Base-by-base conservation (phyloP, 2,888 invertebrate genomes). In the Zygaena filipendulae region DNA sequence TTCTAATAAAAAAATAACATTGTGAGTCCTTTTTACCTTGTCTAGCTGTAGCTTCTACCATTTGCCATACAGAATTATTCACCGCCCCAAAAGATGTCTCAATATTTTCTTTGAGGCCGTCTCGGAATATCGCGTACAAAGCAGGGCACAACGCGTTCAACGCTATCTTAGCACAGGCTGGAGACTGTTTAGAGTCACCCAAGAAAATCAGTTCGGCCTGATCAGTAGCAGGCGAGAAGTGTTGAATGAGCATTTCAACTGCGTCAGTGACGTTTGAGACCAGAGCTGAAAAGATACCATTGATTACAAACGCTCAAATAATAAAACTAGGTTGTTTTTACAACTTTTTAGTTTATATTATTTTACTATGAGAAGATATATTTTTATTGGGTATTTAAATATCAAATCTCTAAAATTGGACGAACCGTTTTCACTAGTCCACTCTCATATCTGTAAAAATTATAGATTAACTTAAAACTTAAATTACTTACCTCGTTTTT, bases 61-160 rank as follows among this genome's bases (percentile, higher is more conserved):
- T 90, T 71, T 91, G 90, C 94, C 94, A 95, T 27, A 92, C 91
- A 4, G 91, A 91, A 57, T 94, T 92, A 43, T 87, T 85, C 27
- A 93, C 90, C 10, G 90, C 87, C 21, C 94, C 94, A 55, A 94
- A 94, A 20, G 92, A 87, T 3, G 92, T 92, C 55, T 91, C 88
- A 28, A 93, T 81, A 42, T 83, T 86, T 18, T 91, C 88, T 55
- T 89, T 89, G 11, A 95, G 81, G 2, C 94, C 95, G 57, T 95
- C 93, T 45, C 89, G 87, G 49, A 95, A 84, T 32, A 95, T 84
- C 3, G 90, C 88, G 47, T 92, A 91, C 18, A 96, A 71, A 6
- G 94, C 90, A 2, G 94, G 92, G 56, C 94, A 94, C 20, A 95
- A 70, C 23, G 84, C 84, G 29, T 87, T 86, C 13, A 93, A 68